Conservation (phyloP, 2,888 invertebrate species). For the Coremacera marginata region DNA sequence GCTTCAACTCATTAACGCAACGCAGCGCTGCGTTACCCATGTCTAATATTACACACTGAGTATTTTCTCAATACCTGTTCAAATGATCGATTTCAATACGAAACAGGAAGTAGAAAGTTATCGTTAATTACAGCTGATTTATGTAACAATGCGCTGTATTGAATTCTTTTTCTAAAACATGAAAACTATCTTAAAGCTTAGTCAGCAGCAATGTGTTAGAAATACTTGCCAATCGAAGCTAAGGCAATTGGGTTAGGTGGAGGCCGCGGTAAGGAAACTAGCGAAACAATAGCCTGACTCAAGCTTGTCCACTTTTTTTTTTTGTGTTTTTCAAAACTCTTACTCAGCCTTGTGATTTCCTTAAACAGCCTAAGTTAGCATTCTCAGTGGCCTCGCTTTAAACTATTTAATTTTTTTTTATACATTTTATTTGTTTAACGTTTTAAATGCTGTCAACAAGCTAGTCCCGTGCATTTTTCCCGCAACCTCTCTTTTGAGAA, state of each 20-base stretch:
- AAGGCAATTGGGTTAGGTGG: too few relatives aligned
- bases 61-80: too few relatives aligned
- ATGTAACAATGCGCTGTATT: not conserved
- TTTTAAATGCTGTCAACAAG: not conserved
- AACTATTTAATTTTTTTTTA: too few relatives aligned
- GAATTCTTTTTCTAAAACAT: too few relatives aligned
- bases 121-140: not conserved
- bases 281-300: too few relatives aligned
- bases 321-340: not conserved
- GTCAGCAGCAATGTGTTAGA: too few relatives aligned
- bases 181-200: too few relatives aligned
- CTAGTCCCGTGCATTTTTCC: not conserved
- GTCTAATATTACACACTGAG: too few relatives aligned
- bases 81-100: not conserved
- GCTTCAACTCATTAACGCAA: too few relatives aligned
- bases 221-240: too few relatives aligned
- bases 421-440: not conserved
- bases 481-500: not conserved
- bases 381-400: constrained; percentile 9
- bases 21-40: too few relatives aligned
- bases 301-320: not conserved
- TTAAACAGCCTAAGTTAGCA: constrained; percentile 8
- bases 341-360: constrained; percentile 15
- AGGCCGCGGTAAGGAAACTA: too few relatives aligned
- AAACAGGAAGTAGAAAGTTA: not conserved